These are phyloP conservation scores for Protonemura montana DNA, from an alignment of 2,888 invertebrate species.

Conservation along the genomic window DNA sequence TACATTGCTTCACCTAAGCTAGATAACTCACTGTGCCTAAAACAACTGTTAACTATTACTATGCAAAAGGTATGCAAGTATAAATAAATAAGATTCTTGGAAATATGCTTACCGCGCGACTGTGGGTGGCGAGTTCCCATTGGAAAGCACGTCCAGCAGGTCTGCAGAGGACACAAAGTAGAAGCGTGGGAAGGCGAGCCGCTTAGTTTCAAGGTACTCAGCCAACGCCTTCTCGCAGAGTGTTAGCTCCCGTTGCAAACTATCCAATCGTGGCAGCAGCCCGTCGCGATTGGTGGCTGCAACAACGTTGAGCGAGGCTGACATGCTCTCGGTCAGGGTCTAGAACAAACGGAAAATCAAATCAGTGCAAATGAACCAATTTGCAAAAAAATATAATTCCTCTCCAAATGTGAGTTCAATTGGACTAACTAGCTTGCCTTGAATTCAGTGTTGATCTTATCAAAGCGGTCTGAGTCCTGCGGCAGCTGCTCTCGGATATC, in stretches of 20 bases:
- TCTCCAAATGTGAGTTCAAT: background rate
- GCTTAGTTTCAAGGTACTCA: conserved; percentile 95
- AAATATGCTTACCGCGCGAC: conserved; percentile 54
- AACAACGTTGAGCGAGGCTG: conserved; percentile 86
- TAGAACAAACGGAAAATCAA: conserved; percentile 53
- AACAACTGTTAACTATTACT: too few relatives aligned
- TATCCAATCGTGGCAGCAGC: conserved; percentile 80
- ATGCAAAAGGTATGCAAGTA: too few relatives aligned
- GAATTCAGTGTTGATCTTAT: conserved; percentile 89
- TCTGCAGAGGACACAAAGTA: conserved; percentile 98
- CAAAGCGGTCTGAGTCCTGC: conserved; percentile 91
- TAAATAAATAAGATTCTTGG: too few relatives aligned
- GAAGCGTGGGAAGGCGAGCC: conserved; percentile 91
- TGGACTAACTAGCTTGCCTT: conserved; percentile 65
- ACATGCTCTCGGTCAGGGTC: conserved; percentile 77
- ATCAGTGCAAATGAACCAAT: too few relatives aligned
- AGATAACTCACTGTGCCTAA: too few relatives aligned
- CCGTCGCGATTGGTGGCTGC: conserved; percentile 88
- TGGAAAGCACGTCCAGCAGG: conserved; percentile 91
- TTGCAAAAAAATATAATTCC: too few relatives aligned
- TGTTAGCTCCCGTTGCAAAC: conserved; percentile 82
- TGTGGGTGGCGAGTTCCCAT: conserved; percentile 90
- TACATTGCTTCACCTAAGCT: too few relatives aligned
- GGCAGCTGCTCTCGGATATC: conserved; percentile 95
- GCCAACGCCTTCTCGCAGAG: conserved; percentile 96